Evolutionary conservation across 2,113 vertebrate genomes (phyloP).

Genomic region (Myotis lucifugus): DNA sequence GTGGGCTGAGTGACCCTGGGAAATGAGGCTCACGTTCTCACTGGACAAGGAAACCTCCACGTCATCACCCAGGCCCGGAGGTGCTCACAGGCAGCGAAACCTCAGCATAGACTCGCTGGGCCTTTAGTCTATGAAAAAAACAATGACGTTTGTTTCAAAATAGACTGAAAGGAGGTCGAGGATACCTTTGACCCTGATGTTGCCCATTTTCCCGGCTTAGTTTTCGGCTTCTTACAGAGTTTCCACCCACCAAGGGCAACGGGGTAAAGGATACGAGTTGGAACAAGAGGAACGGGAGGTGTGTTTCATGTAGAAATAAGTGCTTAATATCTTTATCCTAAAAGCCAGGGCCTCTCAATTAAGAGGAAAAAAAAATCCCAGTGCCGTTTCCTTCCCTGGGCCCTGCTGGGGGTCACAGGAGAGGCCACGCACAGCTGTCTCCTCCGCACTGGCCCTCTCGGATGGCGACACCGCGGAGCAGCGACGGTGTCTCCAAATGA

Average conservation of each 20-base stretch:
- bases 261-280: background rate
- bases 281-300: background rate
- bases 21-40: background rate
- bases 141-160: background rate
- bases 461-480: conserved; percentile 45
- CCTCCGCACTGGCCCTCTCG: conserved; percentile 32
- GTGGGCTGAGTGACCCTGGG: background rate
- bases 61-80: background rate
- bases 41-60: background rate
- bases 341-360: conserved; percentile 25
- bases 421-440: conserved; percentile 63
- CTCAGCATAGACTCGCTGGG: background rate
- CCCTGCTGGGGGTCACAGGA: conserved; percentile 52
- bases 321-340: background rate
- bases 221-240: background rate
- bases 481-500: conserved; percentile 63
- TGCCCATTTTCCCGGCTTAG: background rate
- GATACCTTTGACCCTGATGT: background rate
- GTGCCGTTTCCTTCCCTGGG: background rate
- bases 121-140: background rate
- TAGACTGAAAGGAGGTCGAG: background rate
- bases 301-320: background rate
- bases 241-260: background rate
- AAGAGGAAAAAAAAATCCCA: background rate
- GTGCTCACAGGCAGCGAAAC: background rate